These are phyloP conservation scores for Limnephilus rhombicus DNA, from an alignment of 2,888 invertebrate genomes.

Conservation along the genomic window DNA sequence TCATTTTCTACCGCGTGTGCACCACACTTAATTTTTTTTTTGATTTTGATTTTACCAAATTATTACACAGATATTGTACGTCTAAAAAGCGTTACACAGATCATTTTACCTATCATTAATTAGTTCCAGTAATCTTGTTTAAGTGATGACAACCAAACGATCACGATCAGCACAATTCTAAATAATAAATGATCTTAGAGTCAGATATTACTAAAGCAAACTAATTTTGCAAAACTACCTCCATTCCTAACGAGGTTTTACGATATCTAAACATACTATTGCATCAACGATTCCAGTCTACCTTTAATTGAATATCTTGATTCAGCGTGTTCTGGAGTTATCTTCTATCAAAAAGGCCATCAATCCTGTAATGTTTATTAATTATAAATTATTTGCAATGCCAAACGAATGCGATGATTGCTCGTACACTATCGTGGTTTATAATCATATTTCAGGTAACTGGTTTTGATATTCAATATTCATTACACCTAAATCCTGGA, in stretches of 20 bases:
- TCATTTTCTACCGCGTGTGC: no score
- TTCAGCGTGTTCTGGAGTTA: neutral
- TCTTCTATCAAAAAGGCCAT: neutral
- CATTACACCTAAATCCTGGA: neutral
- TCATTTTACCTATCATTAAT: no score
- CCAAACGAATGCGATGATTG: neutral
- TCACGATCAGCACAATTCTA: neutral
- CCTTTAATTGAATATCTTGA: slow-evolving; percentile 1
- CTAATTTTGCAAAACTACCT: neutral
- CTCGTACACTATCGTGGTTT: neutral
- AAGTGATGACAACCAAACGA: neutral
- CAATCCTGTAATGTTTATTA: neutral
- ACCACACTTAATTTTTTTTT: no score
- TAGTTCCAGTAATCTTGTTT: no score
- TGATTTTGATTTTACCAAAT: no score
- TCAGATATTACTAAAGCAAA: neutral
- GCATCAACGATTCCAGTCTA: neutral
- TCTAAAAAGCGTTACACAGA: no score
- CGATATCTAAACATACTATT: neutral
- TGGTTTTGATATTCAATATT: neutral
- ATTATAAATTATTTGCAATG: neutral
- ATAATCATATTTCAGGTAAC: neutral
- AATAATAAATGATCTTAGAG: neutral
- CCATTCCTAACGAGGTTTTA: neutral
- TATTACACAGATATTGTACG: no score